Evolutionary conservation across 2,888 invertebrate genomes (phyloP).

Genomic region (Caenorhabditis imperialis): DNA sequence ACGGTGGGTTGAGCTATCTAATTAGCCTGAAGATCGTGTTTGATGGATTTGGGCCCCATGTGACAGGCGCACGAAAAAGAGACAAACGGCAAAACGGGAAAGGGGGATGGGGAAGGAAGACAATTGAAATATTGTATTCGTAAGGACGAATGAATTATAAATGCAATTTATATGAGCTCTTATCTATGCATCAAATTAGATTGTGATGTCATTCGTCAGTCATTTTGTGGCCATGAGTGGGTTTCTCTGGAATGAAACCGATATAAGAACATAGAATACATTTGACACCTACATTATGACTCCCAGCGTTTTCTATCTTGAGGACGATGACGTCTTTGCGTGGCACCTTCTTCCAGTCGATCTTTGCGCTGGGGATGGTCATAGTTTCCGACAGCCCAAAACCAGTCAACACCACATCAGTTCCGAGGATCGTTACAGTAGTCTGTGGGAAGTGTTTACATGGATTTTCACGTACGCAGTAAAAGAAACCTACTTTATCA

Average conservation of each 20-base stretch:
- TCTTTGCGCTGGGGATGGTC: conserved; percentile 18
- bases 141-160: conserved; percentile 28
- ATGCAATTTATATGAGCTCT: conserved; percentile 32
- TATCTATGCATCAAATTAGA: neutral
- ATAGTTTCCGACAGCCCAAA: conserved; percentile 18
- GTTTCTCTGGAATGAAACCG: neutral
- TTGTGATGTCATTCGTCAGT: too few relatives aligned
- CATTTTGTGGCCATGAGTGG: too few relatives aligned
- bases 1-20: too few relatives aligned
- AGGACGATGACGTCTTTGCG: conserved; percentile 70
- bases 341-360: conserved; percentile 62
- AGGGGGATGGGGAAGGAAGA: neutral
- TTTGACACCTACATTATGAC: conserved; percentile 15
- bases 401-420: conserved; percentile 47
- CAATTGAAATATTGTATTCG: conserved; percentile 38
- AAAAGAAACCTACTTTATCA: conserved; percentile 61
- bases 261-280: too few relatives aligned
- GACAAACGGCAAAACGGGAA: conserved; percentile 1
- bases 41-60: too few relatives aligned
- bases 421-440: conserved; percentile 65
- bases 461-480: too few relatives aligned
- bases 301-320: conserved; percentile 72
- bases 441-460: too few relatives aligned
- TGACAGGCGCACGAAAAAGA: too few relatives aligned
- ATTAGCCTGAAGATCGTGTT: too few relatives aligned